Evolutionary conservation across 2,113 vertebrate genomes (phyloP).

Genomic region (Oryzias javanicus): DNA sequence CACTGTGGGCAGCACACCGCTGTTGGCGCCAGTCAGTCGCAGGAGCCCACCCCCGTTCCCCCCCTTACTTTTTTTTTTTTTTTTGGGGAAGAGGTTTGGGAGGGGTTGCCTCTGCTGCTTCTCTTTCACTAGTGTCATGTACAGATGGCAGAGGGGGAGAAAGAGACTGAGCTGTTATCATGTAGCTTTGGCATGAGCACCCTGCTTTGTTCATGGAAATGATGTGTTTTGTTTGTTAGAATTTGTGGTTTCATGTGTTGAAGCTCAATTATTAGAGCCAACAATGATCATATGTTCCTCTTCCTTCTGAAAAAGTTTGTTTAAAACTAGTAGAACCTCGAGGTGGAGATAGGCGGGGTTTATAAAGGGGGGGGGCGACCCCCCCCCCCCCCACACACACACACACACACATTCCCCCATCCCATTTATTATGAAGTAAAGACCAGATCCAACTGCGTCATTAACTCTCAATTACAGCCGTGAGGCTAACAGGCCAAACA

Average conservation of each 20-base stretch:
- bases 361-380: constrained; percentile 26
- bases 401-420: too few relatives aligned
- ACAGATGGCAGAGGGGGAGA: constrained; percentile 77
- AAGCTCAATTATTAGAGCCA: constrained; percentile 66
- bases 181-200: constrained; percentile 72
- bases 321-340: too few relatives aligned
- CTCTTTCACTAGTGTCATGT: constrained; percentile 76
- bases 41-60: constrained; percentile 81
- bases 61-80: constrained; percentile 38
- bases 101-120: constrained; percentile 48
- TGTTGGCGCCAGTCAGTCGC: constrained; percentile 97
- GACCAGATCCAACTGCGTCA: constrained; percentile 77
- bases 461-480: constrained; percentile 78
- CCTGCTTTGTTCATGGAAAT: constrained; percentile 84
- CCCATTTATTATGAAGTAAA: constrained; percentile 75
- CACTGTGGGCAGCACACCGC: constrained; percentile 92
- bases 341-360: too few relatives aligned
- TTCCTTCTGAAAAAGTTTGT: constrained; percentile 77
- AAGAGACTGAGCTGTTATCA: constrained; percentile 82
- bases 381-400: too few relatives aligned
- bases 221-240: constrained; percentile 27
- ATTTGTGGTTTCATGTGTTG: constrained; percentile 27
- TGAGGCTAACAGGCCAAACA: constrained; percentile 61
- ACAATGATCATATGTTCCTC: constrained; percentile 69
- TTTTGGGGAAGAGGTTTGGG: constrained; percentile 80